These are phyloP conservation scores for Matsumyia berberina DNA, from an alignment of 2,888 invertebrate species.

Conservation along the genomic window DNA sequence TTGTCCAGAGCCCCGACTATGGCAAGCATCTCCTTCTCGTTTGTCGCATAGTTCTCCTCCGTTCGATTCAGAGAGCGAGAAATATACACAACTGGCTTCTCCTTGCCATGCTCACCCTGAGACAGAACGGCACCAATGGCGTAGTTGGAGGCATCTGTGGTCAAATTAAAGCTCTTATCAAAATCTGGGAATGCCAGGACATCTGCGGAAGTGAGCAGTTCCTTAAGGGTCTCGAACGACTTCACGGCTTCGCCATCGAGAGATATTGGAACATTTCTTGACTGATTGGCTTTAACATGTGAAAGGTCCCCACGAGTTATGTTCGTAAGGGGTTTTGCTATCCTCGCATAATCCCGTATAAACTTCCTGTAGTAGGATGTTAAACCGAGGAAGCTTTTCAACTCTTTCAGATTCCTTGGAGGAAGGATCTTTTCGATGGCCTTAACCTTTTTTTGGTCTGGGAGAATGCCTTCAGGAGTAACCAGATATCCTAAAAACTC, in stretches of 20 bases:
- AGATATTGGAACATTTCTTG: conserved; percentile 9
- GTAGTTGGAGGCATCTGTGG: conserved; percentile 34
- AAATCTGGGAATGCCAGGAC: conserved; percentile 33
- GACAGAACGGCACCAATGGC: conserved; percentile 32
- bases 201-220: conserved; percentile 8
- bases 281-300: conserved; percentile 12
- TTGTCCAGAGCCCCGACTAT: conserved; percentile 19
- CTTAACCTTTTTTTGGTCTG: too few relatives aligned
- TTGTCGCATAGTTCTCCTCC: too few relatives aligned
- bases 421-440: too few relatives aligned
- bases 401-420: too few relatives aligned
- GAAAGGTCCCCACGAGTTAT: neutral
- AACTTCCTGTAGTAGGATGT: too few relatives aligned
- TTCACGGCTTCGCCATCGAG: conserved; percentile 1
- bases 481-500: too few relatives aligned
- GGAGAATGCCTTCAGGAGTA: too few relatives aligned
- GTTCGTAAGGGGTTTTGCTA: neutral
- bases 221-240: conserved; percentile 17
- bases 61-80: conserved; percentile 23
- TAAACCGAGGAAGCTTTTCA: too few relatives aligned
- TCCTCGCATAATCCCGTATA: too few relatives aligned
- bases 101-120: conserved; percentile 20
- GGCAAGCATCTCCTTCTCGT: conserved; percentile 19
- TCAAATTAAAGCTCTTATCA: conserved; percentile 21
- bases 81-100: conserved; percentile 18